Percentiles rank a stretch among this genome's conserved stretches.
Evolutionary conservation across 2,113 vertebrate genomes (phyloP).

Genomic region (Entosphenus tridentatus): DNA sequence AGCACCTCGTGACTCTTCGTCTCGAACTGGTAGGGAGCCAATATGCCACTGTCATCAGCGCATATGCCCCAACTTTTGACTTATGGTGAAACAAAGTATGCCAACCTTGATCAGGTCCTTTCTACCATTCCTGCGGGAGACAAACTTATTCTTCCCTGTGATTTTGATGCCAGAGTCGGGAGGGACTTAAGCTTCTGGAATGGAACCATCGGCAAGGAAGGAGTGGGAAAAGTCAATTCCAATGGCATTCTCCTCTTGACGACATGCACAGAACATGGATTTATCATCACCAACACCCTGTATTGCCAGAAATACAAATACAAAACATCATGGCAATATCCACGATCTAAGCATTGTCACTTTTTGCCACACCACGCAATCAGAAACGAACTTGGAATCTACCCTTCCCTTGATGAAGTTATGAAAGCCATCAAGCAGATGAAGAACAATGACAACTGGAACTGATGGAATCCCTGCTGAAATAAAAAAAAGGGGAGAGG

Average conservation of each 20-base stretch:
- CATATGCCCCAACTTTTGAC: not conserved
- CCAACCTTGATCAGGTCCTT: slow-evolving; percentile 1
- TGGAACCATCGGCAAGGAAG: slow-evolving; percentile 3
- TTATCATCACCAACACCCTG: slow-evolving; percentile 2
- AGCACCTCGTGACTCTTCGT: not conserved
- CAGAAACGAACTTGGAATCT: too few relatives aligned
- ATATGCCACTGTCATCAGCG: slow-evolving; percentile 4
- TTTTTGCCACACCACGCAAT: not conserved
- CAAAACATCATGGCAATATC: not conserved
- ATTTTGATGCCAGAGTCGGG: not conserved
- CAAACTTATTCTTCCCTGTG: not conserved
- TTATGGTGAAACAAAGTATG: not conserved
- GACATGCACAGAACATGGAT: not conserved
- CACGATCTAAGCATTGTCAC: not conserved
- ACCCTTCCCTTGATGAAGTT: too few relatives aligned
- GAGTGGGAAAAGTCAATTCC: not conserved
- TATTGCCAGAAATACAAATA: not conserved
- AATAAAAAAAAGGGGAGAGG: too few relatives aligned
- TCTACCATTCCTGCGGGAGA: not conserved
- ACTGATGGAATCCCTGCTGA: too few relatives aligned
- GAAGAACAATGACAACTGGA: too few relatives aligned
- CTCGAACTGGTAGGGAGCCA: not conserved
- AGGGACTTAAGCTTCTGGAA: slow-evolving; percentile 2
- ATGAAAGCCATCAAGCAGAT: too few relatives aligned
- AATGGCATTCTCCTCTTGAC: slow-evolving; percentile 1